Evolutionary conservation across 2,113 vertebrate species (phyloP).

Genomic region (Sander vitreus): DNA sequence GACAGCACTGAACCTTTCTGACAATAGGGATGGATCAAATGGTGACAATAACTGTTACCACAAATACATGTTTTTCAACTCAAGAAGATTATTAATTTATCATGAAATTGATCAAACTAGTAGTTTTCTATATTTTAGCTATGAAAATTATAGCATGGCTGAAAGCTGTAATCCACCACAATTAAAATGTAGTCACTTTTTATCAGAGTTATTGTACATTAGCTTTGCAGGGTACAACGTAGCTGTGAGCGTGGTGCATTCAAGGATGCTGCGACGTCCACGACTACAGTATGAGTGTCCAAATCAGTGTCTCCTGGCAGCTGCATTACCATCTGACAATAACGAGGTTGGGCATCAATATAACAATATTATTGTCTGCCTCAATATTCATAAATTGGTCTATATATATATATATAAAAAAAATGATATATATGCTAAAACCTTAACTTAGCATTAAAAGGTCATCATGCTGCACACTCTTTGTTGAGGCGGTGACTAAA

Average conservation of each 20-base stretch:
- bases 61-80: slow-evolving; percentile 41
- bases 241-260: neutral
- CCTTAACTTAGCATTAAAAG: too few species aligned
- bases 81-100: neutral
- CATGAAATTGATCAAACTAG: neutral
- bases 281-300: neutral
- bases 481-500: neutral
- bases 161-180: neutral
- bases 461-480: neutral
- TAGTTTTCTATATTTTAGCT: neutral
- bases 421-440: too few species aligned
- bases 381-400: neutral
- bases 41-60: slow-evolving; percentile 27
- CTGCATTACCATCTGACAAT: neutral
- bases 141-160: neutral
- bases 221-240: neutral
- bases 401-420: too few species aligned
- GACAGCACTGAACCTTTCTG: slow-evolving; percentile 48
- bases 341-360: neutral
- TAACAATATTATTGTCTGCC: neutral
- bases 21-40: slow-evolving; percentile 60
- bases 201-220: too few species aligned
- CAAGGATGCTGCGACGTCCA: neutral
- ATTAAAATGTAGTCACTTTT: neutral
- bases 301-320: neutral